These are phyloP conservation scores for Sardinella longiceps DNA, from an alignment of 2,797 vertebrate species.

Conservation along the genomic window DNA sequence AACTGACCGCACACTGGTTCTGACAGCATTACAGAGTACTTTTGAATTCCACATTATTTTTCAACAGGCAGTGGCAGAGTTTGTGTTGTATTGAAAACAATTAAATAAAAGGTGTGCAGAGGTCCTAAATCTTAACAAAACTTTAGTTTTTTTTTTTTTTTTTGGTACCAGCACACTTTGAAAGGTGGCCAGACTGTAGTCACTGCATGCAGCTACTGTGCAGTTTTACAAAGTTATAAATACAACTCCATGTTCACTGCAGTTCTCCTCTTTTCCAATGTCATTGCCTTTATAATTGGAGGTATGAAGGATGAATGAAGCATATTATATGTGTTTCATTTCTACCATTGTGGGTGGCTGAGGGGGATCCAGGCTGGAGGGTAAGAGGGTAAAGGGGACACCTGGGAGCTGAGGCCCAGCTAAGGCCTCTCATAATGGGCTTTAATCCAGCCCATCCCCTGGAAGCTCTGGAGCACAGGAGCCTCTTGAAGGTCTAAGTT, in stretches of 20 bases:
- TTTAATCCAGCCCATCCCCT: background rate
- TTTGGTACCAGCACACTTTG: no score
- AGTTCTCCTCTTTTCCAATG: background rate
- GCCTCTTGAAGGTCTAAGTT: constrained; percentile 12
- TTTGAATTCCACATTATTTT: no score
- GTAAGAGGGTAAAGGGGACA: background rate
- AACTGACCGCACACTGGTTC: no score
- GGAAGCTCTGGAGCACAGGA: background rate
- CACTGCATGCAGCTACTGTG: no score
- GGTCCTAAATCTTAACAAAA: no score
- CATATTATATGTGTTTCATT: background rate
- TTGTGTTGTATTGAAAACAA: no score
- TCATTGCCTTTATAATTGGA: background rate
- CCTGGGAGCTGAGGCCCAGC: background rate
- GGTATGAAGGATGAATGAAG: background rate
- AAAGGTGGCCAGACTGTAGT: no score
- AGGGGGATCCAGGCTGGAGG: background rate
- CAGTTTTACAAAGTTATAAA: no score
- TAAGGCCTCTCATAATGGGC: background rate
- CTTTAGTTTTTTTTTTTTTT: no score
- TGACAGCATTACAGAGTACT: no score
- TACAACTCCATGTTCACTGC: background rate
- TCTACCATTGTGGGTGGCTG: background rate
- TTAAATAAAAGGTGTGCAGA: no score
- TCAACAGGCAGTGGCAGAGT: no score